Percentiles rank a stretch among this genome's conserved stretches.
These are phyloP conservation scores for Orthosia incerta DNA, from an alignment of 2,888 invertebrate genomes.

Conservation along the genomic window DNA sequence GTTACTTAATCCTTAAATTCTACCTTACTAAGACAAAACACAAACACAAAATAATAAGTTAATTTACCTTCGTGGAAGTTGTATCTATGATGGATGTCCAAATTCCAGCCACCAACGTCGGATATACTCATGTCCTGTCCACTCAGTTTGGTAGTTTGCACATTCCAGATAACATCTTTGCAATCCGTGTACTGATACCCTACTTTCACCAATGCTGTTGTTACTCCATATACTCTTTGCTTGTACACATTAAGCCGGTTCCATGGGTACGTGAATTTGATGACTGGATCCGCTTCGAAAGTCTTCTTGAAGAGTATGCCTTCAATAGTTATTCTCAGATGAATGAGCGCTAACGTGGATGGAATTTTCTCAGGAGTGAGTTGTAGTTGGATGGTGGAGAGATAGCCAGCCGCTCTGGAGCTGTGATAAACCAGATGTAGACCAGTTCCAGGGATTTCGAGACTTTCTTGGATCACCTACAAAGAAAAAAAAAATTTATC, in stretches of 20 bases:
- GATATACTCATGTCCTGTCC: slow-evolving; percentile 99
- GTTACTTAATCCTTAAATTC: slow-evolving; percentile 12
- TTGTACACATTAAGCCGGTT: slow-evolving; percentile 98
- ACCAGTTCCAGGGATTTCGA: slow-evolving; percentile 98
- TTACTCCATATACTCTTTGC: slow-evolving; percentile 98
- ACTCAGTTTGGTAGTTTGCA: slow-evolving; percentile 97
- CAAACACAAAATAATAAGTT: too few relatives aligned
- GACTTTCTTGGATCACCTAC: slow-evolving; percentile 97
- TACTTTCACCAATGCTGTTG: slow-evolving; percentile 98
- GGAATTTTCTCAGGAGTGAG: slow-evolving; percentile 97
- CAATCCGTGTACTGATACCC: slow-evolving; percentile 99
- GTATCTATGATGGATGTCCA: slow-evolving; percentile 99
- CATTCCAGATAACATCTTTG: slow-evolving; percentile 98
- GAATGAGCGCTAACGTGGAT: slow-evolving; percentile 95
- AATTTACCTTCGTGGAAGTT: slow-evolving; percentile 98
- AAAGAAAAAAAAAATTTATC: slow-evolving; percentile 36
- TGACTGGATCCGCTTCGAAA: slow-evolving; percentile 98
- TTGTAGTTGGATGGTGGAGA: slow-evolving; percentile 97
- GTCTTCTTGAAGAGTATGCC: slow-evolving; percentile 98
- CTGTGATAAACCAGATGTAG: slow-evolving; percentile 99
- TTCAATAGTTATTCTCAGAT: slow-evolving; percentile 97
- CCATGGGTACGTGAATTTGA: slow-evolving; percentile 99
- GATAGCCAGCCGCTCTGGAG: slow-evolving; percentile 97
- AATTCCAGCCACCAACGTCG: slow-evolving; percentile 99
- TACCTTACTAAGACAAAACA: slow-evolving; percentile 7